Base-by-base conservation (phyloP, 2,888 invertebrate genomes). In the Altica lythri region DNA sequence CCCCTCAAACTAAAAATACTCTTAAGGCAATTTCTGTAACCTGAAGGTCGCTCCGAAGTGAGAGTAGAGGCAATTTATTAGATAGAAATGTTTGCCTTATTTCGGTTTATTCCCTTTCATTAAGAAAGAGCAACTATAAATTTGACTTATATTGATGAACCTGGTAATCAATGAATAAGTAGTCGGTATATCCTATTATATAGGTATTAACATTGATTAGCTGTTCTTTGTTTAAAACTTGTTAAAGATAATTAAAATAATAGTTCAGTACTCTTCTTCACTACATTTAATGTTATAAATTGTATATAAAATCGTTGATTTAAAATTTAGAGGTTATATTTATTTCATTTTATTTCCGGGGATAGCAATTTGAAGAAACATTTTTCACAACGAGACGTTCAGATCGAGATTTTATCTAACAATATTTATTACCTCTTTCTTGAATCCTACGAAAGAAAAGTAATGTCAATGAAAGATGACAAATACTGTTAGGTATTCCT, bases 361-460 rank as follows among this genome's bases (percentile, higher is more conserved):
- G 40, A 22, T 40, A 12, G 40, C 12, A 22, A 40, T 40, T 40
- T 40, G 22, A 40, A 40, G 40, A 19, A 25, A 22, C 40, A 40
- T 40, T 40, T 40, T 40, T 40, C 40, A 40, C 2, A 3, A 25
- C 22, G 22, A 13, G n/a, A n/a, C n/a, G n/a, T n/a, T n/a, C 6
- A 5, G 40, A 37, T 17, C 19, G 12, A 17, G 40, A 40, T 42
- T 27, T 35, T 54, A 49, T 54, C 45, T 49, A 18, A 42, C 40
- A 40, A 45, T 50, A 54, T 54, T 49, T 49, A 50, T 54, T 45
- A 34, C 40, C 45, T 19, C n/a, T 18, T 45, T 45, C 40, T 18
- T 18, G 18, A 16, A 12, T 14, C 25, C 38, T 22, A 40, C 13
- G 19, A 34, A 43, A 29, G 38, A 18, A 38, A 48, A 19, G 48